These are phyloP conservation scores for Nomada fabriciana DNA, from an alignment of 2,888 invertebrate genomes.

Conservation along the genomic window DNA sequence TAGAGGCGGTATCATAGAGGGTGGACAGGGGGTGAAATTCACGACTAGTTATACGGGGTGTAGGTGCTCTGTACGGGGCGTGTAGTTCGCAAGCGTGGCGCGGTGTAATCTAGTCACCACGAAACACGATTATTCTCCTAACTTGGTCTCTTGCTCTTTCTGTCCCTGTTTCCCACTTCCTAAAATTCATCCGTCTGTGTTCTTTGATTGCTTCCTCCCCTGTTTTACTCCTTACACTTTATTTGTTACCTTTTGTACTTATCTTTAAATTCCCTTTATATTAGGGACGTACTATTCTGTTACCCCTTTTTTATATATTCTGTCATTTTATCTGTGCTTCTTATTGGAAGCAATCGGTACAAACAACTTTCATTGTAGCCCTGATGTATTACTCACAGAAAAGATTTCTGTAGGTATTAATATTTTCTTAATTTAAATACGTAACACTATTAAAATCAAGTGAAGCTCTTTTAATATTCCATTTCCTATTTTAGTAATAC, in stretches of 20 bases:
- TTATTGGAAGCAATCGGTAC: background rate
- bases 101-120: slow-evolving; percentile 82
- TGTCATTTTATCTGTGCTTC: background rate
- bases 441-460: too few species aligned
- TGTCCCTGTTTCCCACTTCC: slow-evolving; percentile 53
- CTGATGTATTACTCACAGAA: too few species aligned
- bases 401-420: too few species aligned
- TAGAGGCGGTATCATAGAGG: slow-evolving; percentile 38
- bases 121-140: slow-evolving; percentile 81
- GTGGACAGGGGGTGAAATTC: slow-evolving; percentile 56
- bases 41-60: slow-evolving; percentile 53
- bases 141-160: slow-evolving; percentile 74
- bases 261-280: too few species aligned
- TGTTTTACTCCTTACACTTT: slow-evolving; percentile 30
- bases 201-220: slow-evolving; percentile 45
- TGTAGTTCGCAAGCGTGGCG: slow-evolving; percentile 77
- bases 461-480: too few species aligned
- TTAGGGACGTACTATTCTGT: too few species aligned
- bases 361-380: too few species aligned
- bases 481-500: background rate
- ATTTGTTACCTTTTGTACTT: too few species aligned
- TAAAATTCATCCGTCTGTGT: slow-evolving; percentile 55
- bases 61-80: slow-evolving; percentile 55
- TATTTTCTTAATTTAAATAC: too few species aligned
- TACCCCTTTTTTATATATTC: too few species aligned